These are phyloP conservation scores for Polyommatus iphigenia DNA, from an alignment of 2,888 invertebrate genomes.

Conservation along the genomic window DNA sequence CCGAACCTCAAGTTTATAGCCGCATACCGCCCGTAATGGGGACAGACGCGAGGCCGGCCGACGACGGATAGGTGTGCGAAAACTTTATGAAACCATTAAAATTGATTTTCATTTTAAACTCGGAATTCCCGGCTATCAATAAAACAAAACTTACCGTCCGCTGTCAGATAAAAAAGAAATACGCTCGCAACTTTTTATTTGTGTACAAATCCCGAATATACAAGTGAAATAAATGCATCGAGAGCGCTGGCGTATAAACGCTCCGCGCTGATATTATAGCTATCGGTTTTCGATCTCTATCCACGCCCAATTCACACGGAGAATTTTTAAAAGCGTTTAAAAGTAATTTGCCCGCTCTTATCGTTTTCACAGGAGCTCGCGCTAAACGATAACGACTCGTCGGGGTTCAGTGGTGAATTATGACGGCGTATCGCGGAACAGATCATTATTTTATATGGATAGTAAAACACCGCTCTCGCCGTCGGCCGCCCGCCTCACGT, in stretches of 20 bases:
- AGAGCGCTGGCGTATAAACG: slow-evolving; percentile 10
- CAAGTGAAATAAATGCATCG: slow-evolving; percentile 27
- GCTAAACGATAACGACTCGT: slow-evolving; percentile 33
- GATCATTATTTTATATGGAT: slow-evolving; percentile 70
- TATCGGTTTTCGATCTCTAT: slow-evolving; percentile 56
- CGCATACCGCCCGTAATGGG: slow-evolving; percentile 10
- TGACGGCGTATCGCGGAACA: slow-evolving; percentile 55
- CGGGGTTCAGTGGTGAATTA: slow-evolving; percentile 48
- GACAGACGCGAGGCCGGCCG: background rate
- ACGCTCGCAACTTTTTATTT: background rate
- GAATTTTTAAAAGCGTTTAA: slow-evolving; percentile 52
- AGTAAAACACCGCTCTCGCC: slow-evolving; percentile 63
- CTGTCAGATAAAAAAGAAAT: background rate
- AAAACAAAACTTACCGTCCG: background rate
- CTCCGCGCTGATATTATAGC: slow-evolving; percentile 43
- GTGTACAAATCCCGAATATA: slow-evolving; percentile 22
- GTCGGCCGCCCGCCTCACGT: slow-evolving; percentile 55
- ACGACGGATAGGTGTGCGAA: background rate
- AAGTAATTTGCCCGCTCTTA: slow-evolving; percentile 54
- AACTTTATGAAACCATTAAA: background rate
- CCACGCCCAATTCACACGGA: slow-evolving; percentile 52
- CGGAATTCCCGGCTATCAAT: background rate
- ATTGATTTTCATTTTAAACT: background rate
- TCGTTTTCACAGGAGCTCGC: slow-evolving; percentile 34
- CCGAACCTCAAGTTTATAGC: slow-evolving; percentile 4